These are phyloP conservation scores for Coenobita brevimanus DNA, from an alignment of 1,140 invertebrate species.

Conservation along the genomic window DNA sequence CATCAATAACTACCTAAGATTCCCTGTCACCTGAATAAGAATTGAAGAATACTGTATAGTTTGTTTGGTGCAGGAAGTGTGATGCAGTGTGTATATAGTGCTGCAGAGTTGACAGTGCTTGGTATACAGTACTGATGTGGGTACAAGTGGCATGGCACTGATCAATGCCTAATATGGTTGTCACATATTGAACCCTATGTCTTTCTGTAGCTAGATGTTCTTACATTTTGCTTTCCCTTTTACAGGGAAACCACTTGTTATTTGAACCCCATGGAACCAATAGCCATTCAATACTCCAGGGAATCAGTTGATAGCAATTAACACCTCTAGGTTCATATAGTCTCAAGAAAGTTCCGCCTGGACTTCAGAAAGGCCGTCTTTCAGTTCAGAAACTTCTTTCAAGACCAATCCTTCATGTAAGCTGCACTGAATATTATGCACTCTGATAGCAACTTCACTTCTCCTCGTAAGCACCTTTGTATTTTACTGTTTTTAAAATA, in stretches of 20 bases:
- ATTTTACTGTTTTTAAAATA: constrained; percentile 61
- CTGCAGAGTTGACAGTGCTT: too few relatives aligned
- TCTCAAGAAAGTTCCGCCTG: constrained; percentile 58
- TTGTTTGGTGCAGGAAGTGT: neutral
- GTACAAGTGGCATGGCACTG: too few relatives aligned
- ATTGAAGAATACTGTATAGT: too few relatives aligned
- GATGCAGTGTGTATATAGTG: too few relatives aligned
- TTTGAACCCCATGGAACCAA: constrained; percentile 61
- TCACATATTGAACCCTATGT: constrained; percentile 54
- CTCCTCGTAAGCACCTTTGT: constrained; percentile 62
- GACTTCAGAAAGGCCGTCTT: constrained; percentile 63
- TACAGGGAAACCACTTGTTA: constrained; percentile 67
- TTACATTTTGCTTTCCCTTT: constrained; percentile 65
- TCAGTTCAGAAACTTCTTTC: constrained; percentile 61
- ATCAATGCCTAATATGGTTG: too few relatives aligned
- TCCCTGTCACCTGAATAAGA: too few relatives aligned
- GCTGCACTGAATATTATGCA: constrained; percentile 63
- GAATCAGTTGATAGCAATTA: constrained; percentile 63
- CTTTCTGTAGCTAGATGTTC: constrained; percentile 61
- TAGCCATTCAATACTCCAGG: constrained; percentile 63
- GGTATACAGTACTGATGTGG: too few relatives aligned
- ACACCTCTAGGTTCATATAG: constrained; percentile 62
- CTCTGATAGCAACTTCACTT: constrained; percentile 62
- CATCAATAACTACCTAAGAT: too few relatives aligned
- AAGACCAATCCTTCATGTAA: constrained; percentile 66